Base-by-base conservation (phyloP, 2,888 invertebrate species). In the Acanthacorydalis orientalis region DNA sequence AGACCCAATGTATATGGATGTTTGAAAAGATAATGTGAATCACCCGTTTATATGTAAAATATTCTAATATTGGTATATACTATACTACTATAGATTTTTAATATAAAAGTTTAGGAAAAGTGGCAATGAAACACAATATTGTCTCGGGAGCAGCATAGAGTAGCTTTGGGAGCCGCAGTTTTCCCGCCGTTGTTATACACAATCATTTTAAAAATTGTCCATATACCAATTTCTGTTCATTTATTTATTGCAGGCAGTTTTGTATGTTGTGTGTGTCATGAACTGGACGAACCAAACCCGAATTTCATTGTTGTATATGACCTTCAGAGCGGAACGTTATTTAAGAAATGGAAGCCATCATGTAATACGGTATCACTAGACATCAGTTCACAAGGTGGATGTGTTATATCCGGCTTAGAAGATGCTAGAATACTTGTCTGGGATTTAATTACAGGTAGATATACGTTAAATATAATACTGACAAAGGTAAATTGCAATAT, bases 281-380 rank as follows among this genome's bases (percentile, higher is more conserved):
- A 81, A 64, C 70, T 80, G 34, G 77, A 78, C 58, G 86, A 87
- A 60, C 82, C 84, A 1, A 78, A 80, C 50, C 86, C 88, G 1
- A 89, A 88, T 70, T 90, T 89, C 68, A 85, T 90, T 48, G 86
- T 89, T 45, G 88, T 90, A 43, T 90, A 90, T 64, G 90, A 91
- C 68, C 72, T 91, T 43, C 85, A 86, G 65, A 89, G 87, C 52
- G 90, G 90, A 47, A 89, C 89, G 0, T 64, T 90, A 55, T 90
- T 90, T 69, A 89, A 89, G 67, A 90, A 89, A 66, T 88, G 89
- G 86, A 89, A 89, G 67, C 87, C 88, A 1, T 80, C 80, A 31
- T 82, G 81, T 53, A 83, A 84, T 64, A 85, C 86, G 2, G 83
- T 82, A 6, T 80, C 87, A n/a, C 68, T 90, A 55, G 86, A 86